Conservation (phyloP, 2,888 invertebrate genomes). For the Kryphioiulus occultus region DNA sequence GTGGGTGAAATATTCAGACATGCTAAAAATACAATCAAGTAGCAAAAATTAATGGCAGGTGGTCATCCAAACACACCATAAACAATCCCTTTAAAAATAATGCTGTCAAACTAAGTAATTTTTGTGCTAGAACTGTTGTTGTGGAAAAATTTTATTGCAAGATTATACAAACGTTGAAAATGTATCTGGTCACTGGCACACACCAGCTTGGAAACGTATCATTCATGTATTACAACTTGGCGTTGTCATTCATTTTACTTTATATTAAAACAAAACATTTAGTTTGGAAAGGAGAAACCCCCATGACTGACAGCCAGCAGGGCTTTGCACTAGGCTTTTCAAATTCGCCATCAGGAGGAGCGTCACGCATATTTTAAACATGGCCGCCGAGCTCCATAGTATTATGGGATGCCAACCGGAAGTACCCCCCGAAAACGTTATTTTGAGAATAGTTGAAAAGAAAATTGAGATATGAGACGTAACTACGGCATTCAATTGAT, state of each 20-base stretch:
- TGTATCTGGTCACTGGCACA: neutral
- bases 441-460: neutral
- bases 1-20: too few species aligned
- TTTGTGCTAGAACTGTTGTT: neutral
- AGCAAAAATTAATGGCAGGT: too few species aligned
- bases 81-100: too few species aligned
- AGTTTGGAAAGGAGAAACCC: neutral
- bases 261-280: neutral
- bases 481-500: neutral
- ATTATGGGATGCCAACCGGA: conserved; percentile 50
- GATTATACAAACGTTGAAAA: neutral
- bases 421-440: neutral
- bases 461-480: neutral
- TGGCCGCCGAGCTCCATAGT: conserved; percentile 27
- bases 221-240: neutral
- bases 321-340: neutral
- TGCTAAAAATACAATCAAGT: too few species aligned
- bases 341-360: conserved; percentile 15
- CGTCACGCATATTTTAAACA: conserved; percentile 18
- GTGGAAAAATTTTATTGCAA: neutral
- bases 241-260: neutral
- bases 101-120: too few species aligned
- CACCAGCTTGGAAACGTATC: neutral
- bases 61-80: too few species aligned
- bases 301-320: neutral